Base-by-base conservation (phyloP, 2,888 invertebrate genomes). In the Odontocerum albicorne region DNA sequence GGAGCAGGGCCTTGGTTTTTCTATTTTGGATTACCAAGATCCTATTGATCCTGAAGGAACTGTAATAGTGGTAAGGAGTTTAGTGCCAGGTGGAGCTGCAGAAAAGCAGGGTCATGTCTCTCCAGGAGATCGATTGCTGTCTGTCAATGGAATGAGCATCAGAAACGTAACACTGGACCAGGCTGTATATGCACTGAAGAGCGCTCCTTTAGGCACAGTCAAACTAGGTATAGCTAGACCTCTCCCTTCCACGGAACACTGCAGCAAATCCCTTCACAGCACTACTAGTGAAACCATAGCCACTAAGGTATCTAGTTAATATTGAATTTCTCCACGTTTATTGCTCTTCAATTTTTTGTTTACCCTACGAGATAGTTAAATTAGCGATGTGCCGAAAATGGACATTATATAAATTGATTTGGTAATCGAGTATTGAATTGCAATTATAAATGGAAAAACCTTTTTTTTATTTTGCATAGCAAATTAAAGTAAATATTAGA, bases 51-150 rank as follows among this genome's bases (percentile, higher is more conserved):
- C 94, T 52, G 88, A 88, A 66, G 92, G 95, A 66, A 96, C 96
- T 63, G 96, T 97, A 64, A 97, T 98, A 73, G 96, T 98, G 61
- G 94, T 98, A 65, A 85, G 96, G 65, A 96, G 96, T 69, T 82
- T 99, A 63, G 98, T 99, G 51, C 97, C 98, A 22, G 96, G 96
- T 54, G 99, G 99, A 27, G 91, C 94, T n/a, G 99, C 99, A 12
- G 95, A 96, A 74, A 85, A 88, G 63, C 94, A 95, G 69, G 96
- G 96, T 33, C 85, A 92, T 56, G 86, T 99, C 61, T 92, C 94
- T 63, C 98, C 98, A 0, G 99, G 99, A 17, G 98, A 98, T 74
- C 82, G 98, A 62, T 82, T 94, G 17, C 83, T 93, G 66, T 92
- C 90, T 36, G 97, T 99, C 8, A 96, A 97, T 70, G 92, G 92